Conservation (phyloP, 2,797 vertebrate genomes). For the Oryzias dopingdopingensis region DNA sequence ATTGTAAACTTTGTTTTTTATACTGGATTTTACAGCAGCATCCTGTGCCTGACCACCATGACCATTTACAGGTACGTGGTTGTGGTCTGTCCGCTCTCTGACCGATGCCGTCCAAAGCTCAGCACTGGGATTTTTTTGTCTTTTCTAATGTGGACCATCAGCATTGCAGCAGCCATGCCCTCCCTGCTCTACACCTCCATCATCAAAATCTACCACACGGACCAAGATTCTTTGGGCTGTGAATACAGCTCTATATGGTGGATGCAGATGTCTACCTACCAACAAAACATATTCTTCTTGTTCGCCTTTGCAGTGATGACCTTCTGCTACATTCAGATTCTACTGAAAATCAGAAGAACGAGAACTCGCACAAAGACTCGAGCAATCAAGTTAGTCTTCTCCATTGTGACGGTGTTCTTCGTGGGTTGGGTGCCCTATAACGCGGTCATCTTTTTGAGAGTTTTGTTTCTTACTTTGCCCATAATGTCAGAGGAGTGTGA, state of each 20-base stretch:
- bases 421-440: constrained; percentile 93
- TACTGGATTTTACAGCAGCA: constrained; percentile 86
- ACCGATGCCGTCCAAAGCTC: constrained; percentile 56
- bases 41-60: constrained; percentile 87
- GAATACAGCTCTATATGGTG: constrained; percentile 50
- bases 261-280: constrained; percentile 60
- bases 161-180: constrained; percentile 76
- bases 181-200: constrained; percentile 74
- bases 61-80: constrained; percentile 85
- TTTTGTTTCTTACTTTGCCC: constrained; percentile 50
- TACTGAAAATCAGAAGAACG: constrained; percentile 74
- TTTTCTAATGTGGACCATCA: constrained; percentile 76
- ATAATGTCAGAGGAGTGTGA: constrained; percentile 53
- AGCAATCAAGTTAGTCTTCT: constrained; percentile 86
- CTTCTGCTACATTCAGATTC: constrained; percentile 85
- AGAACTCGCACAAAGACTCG: constrained; percentile 79
- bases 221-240: constrained; percentile 38
- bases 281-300: constrained; percentile 84
- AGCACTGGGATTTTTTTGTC: constrained; percentile 55
- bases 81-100: constrained; percentile 83
- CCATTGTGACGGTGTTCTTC: constrained; percentile 85
- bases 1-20: constrained; percentile 81
- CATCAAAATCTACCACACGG: background rate
- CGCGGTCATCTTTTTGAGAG: constrained; percentile 78
- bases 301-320: constrained; percentile 78